Evolutionary conservation across 2,888 invertebrate species (phyloP).

Genomic region (Ectemnius lituratus): DNA sequence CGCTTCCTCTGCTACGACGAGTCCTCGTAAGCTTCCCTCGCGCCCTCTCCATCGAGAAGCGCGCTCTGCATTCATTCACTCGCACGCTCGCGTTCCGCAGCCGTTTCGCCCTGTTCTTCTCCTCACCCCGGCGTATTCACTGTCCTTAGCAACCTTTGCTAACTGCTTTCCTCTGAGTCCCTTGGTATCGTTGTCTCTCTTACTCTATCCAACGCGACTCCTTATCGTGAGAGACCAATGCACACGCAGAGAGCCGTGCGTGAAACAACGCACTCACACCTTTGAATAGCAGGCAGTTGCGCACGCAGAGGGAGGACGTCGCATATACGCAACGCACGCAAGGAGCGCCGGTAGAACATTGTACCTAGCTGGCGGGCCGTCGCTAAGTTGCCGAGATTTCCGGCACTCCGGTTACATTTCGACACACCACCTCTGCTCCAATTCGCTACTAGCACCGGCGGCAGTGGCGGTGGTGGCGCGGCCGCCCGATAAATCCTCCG

Average conservation of each 20-base stretch:
- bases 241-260: too few species aligned
- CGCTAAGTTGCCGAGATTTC: conserved; percentile 31
- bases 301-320: too few species aligned
- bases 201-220: too few species aligned
- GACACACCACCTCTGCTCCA: conserved; percentile 21
- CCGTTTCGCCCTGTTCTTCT: conserved; percentile 1
- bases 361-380: conserved; percentile 23
- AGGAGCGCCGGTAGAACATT: conserved; percentile 32
- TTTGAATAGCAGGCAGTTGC: neutral
- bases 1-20: neutral
- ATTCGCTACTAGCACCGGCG: neutral
- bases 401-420: conserved; percentile 55
- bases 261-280: conserved; percentile 12
- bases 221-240: too few species aligned
- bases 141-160: too few species aligned
- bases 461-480: too few species aligned
- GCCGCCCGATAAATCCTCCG: conserved; percentile 22
- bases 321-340: conserved; percentile 7
- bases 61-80: conserved; percentile 26
- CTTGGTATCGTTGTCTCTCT: too few species aligned
- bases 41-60: conserved; percentile 8
- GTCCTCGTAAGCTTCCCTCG: conserved; percentile 12
- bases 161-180: too few species aligned
- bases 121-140: neutral
- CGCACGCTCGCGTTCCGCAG: conserved; percentile 8